phyloP scores from a whole-genome alignment of 53 echinoderm and acorn worm genomes.

The Hippasteria phrygiana region DNA sequence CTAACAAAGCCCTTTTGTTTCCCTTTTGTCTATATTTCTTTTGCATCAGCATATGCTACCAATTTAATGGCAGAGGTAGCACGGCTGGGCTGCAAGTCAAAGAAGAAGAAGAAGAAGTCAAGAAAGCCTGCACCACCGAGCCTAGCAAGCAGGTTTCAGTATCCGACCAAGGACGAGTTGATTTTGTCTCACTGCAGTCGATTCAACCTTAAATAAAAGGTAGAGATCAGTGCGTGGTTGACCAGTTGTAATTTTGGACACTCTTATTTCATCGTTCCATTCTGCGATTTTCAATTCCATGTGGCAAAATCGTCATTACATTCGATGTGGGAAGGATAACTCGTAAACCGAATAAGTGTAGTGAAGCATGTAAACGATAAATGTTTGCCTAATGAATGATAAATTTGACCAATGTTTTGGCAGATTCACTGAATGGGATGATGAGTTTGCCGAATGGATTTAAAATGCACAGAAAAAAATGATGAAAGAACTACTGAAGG shows the following conservation, averaged over 20 bases:
- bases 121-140: constrained; percentile 49
- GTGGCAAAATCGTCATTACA: neutral
- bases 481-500: no score
- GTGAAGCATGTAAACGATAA: no score
- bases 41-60: constrained; percentile 2
- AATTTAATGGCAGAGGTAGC: constrained; percentile 12
- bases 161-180: constrained; percentile 51
- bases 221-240: neutral
- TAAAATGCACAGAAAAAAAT: no score
- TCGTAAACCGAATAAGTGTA: no score
- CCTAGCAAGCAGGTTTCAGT: constrained; percentile 46
- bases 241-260: neutral
- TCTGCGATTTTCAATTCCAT: neutral
- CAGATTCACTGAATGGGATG: no score
- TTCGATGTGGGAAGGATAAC: neutral
- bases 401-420: no score
- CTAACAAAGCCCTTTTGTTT: no score
- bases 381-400: no score
- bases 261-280: neutral
- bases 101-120: neutral
- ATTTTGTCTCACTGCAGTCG: constrained; percentile 13
- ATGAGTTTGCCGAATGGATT: no score
- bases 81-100: neutral
- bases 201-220: constrained; percentile 8
- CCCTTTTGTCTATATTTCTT: neutral